Evolutionary conservation across 2,113 vertebrate genomes (phyloP), one percentile per base, ranked within the genome.

Genomic region (Collichthys lucidus): DNA sequence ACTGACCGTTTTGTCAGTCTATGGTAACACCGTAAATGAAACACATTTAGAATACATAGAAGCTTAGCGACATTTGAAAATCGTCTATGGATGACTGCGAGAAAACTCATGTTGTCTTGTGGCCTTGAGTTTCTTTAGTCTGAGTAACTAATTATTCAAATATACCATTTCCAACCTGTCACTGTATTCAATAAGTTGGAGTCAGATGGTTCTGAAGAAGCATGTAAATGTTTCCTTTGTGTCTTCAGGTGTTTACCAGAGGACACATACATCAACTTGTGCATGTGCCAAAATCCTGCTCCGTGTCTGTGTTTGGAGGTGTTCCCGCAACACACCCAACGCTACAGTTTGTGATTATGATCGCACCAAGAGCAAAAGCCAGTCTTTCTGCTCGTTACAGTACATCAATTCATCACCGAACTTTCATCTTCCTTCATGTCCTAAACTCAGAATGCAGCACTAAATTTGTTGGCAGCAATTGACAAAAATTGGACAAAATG

Each of bases 241-340:
- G 74, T 49, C 53, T 31, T 44, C 19, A 56, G 6, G 6, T 2
- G 2, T 61, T 63, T n/a, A n/a, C n/a, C n/a, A n/a, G n/a, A n/a
- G n/a, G n/a, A 65, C 52, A 22, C 4, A 29, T 26, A 35, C 42
- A 15, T 62, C 40, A 42, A 3, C n/a, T 65, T 14, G 17, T n/a
- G n/a, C 26, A 6, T 17, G 67, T 50, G 86, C 78, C 81, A 81
- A 56, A 77, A 60, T 26, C 44, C 46, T 60, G 26, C 22, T 10
- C 7, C 47, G 24, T 12, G 7, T 79, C 15, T 73, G 17, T 11
- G 4, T 31, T 55, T 55, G 19, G 4, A 11, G 20, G 47, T 1
- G 52, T 79, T 86, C 73, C 81, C 64, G 78, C 61, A 83, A 60
- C 62, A 71, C 50, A 0, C 44, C 70, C 44, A 4, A 2, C 64